These are phyloP conservation scores for Noctua comes DNA, from an alignment of 2,888 invertebrate species.

Conservation along the genomic window DNA sequence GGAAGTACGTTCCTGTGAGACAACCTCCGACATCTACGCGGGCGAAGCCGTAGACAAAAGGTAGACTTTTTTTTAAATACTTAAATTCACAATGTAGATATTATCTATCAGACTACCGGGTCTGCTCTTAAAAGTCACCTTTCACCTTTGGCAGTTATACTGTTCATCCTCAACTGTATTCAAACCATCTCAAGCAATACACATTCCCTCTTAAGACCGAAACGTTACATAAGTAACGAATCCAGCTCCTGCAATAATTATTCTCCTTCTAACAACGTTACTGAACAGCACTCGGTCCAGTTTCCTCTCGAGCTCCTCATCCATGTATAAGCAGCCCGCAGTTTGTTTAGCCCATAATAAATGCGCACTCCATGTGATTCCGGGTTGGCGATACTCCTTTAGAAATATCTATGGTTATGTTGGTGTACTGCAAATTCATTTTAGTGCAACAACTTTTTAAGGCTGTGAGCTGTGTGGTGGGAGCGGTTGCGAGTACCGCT, in stretches of 20 bases:
- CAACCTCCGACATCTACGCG: not conserved
- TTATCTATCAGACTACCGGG: not conserved
- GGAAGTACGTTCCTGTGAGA: not conserved
- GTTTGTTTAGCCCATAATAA: conserved; percentile 38
- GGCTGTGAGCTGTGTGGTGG: not conserved
- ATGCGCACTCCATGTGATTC: conserved; percentile 15
- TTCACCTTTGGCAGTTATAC: not conserved
- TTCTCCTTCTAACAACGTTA: conserved; percentile 39
- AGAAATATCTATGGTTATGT: conserved; percentile 11
- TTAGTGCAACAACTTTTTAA: conserved; percentile 10
- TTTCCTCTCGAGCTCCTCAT: conserved; percentile 28
- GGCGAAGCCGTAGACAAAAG: not conserved
- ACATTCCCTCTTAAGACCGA: not conserved
- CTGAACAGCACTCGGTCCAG: not conserved
- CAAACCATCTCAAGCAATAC: not conserved
- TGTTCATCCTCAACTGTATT: not conserved
- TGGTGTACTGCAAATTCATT: conserved; percentile 26
- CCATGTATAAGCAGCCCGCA: conserved; percentile 45
- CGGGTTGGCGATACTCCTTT: not conserved
- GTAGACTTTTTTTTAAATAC: not conserved
- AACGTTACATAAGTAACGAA: conserved; percentile 20
- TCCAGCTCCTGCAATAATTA: conserved; percentile 32
- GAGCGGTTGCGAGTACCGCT: not conserved
- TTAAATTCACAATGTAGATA: not conserved
- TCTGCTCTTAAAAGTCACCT: not conserved